phyloP scores from a whole-genome alignment of 2,888 invertebrate genomes.

The Chaetogeoica ovagalla region DNA sequence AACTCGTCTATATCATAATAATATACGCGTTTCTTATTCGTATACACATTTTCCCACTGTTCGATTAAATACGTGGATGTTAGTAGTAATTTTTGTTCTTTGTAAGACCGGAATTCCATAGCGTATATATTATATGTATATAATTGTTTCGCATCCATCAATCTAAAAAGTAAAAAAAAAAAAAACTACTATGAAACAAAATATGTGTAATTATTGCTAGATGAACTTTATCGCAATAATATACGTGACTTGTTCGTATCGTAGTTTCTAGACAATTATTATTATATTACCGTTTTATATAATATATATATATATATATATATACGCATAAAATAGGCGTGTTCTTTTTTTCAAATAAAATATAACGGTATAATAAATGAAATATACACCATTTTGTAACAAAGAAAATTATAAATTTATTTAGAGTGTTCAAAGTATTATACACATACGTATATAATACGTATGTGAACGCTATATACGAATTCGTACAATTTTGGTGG shows the following conservation, averaged over 20 bases:
- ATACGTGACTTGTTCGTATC: slow-evolving; percentile 28
- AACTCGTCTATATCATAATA: neutral
- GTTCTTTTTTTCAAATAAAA: neutral
- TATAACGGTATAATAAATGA: neutral
- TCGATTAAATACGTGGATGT: neutral
- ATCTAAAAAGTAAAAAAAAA: neutral
- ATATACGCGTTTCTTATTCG: neutral
- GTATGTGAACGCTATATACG: no score
- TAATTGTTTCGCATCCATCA: slow-evolving; percentile 33
- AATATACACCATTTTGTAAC: no score
- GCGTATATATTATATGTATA: neutral
- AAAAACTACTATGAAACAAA: neutral
- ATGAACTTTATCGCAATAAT: slow-evolving; percentile 28
- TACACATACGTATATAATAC: no score
- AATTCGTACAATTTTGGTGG: no score
- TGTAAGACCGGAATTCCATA: slow-evolving; percentile 20
- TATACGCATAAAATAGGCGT: neutral
- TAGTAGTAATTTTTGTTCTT: neutral
- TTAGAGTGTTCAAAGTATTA: neutral
- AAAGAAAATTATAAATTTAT: neutral
- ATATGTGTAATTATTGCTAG: slow-evolving; percentile 10
- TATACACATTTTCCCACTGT: slow-evolving; percentile 14
- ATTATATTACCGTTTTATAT: neutral
- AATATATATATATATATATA: neutral
- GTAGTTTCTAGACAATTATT: slow-evolving; percentile 19